Evolutionary conservation across 2,888 invertebrate genomes (phyloP), one percentile per base, ranked within the genome.

Genomic region (Chelonus formosanus): DNA sequence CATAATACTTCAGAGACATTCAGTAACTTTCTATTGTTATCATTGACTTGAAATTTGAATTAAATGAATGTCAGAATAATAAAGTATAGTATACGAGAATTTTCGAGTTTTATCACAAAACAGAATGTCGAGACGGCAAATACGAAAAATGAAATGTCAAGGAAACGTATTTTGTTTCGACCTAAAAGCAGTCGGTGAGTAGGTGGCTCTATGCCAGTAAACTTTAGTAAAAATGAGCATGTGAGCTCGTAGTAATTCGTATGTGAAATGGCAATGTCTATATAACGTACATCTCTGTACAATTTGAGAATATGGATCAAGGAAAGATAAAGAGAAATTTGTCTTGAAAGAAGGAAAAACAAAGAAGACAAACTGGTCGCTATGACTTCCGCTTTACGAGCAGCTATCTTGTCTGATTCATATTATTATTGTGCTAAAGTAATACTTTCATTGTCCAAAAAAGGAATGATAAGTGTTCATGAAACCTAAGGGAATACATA

Each of bases 121-220:
- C 8, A 5, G 8, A 32, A 31, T 34, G 34, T 6, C 34, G 31
- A 31, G 52, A 52, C 34, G 34, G 52, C 8, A 52, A 52, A 52
- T 52, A 52, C 52, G 48, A 4, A 31, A 32, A 44, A 32, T 56
- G 47, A 35, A 58, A 48, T 35, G 47, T 35, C 47, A 47, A 35
- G 40, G 40, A 61, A 70, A 61, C 44, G 67, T 70, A 66, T 71
- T 70, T 70, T 70, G 70, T 71, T 70, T 68, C 71, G 57, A 70
- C 67, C 64, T 66, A 66, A 68, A 70, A 67, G 20, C 20, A 20
- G 20, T 20, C 20, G 20, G 69, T 45, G 58, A 66, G 58, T 68
- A 57, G 53, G 47, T 71, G 72, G 72, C 68, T 58, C 63, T 66
- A 67, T 71, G 73, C 73, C 73, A 73, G 67, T 73, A 69, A 71